Conservation (phyloP, 2,113 vertebrate species). For the Oxyruncus cristatus region DNA sequence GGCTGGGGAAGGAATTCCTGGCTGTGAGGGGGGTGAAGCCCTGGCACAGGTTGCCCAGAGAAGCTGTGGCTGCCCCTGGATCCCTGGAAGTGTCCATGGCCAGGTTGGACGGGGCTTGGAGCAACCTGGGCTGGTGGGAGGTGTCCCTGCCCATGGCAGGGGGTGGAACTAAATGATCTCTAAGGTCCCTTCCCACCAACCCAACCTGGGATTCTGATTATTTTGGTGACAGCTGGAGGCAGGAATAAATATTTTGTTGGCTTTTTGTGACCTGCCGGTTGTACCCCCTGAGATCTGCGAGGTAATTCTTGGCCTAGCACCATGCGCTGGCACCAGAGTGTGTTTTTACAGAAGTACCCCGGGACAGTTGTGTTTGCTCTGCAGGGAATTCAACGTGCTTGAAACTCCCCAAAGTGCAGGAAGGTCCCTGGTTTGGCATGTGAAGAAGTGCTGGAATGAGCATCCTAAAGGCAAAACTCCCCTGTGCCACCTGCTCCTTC, state of each 20-base stretch:
- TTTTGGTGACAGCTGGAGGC: background rate
- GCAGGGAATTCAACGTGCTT: background rate
- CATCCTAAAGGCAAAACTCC: background rate
- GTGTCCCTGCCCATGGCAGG: background rate
- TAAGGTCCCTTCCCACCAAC: background rate
- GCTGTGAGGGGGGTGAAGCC: rapidly evolving
- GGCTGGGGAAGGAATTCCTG: background rate
- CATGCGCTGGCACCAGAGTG: rapidly evolving
- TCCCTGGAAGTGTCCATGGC: background rate
- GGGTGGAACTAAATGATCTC: rapidly evolving
- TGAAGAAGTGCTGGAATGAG: background rate
- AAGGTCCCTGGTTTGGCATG: rapidly evolving
- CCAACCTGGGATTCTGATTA: rapidly evolving
- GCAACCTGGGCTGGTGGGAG: rapidly evolving
- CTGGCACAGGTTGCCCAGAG: background rate
- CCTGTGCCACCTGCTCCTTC: background rate
- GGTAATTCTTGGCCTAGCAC: background rate
- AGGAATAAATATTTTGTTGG: background rate
- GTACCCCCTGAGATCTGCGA: background rate
- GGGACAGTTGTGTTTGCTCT: background rate
- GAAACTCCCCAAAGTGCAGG: background rate
- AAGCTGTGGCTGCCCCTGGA: background rate
- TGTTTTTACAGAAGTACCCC: background rate
- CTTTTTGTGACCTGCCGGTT: background rate
- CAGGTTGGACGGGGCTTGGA: background rate